Conservation (phyloP, 2,797 vertebrate genomes). For the Silurus aristotelis region DNA sequence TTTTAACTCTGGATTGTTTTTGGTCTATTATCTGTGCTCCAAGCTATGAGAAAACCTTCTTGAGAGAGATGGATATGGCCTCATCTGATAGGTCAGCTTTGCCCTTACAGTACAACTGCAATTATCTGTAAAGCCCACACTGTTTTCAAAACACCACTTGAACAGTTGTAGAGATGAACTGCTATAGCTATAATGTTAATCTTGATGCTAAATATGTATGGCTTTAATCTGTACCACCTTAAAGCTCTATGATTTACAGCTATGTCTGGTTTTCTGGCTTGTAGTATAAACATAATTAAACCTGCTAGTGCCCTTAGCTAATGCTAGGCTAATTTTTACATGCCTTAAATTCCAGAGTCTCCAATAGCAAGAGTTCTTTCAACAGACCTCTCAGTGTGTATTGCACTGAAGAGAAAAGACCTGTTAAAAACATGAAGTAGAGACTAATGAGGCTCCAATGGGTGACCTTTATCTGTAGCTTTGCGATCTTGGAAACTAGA, state of each 20-base stretch:
- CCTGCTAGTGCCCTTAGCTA: neutral
- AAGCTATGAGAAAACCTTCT: too few relatives aligned
- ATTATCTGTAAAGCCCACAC: too few relatives aligned
- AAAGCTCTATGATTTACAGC: neutral
- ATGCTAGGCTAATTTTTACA: neutral
- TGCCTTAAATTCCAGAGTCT: neutral
- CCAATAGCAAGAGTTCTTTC: neutral
- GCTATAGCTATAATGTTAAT: neutral
- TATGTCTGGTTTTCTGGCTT: neutral
- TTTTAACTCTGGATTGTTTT: neutral
- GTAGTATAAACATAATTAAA: neutral
- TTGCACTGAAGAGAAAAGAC: neutral
- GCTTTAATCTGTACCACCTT: neutral
- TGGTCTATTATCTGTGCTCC: too few relatives aligned
- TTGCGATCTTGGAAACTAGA: neutral
- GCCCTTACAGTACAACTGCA: too few relatives aligned
- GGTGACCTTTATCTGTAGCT: neutral
- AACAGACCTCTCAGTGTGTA: neutral
- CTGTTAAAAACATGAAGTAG: neutral
- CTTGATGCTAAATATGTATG: neutral
- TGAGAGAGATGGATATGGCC: too few relatives aligned
- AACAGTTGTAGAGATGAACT: too few relatives aligned
- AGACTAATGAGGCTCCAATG: neutral
- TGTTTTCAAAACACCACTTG: too few relatives aligned
- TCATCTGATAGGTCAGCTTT: too few relatives aligned